phyloP scores from a whole-genome alignment of 2,888 invertebrate species.

The Caenorhabditis sulstoni region DNA sequence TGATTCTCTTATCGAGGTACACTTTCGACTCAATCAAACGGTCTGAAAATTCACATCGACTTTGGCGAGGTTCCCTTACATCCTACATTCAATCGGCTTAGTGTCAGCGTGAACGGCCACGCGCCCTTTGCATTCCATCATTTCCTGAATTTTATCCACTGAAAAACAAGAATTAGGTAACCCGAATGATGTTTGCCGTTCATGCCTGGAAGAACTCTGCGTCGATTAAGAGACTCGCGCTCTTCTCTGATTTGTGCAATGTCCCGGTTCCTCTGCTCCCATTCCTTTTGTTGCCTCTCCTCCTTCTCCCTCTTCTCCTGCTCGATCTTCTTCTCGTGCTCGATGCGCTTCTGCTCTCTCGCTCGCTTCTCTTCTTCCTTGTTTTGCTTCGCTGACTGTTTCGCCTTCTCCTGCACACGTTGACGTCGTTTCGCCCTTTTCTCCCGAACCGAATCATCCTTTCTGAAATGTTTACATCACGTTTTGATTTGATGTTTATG shows the following conservation, averaged over 20 bases:
- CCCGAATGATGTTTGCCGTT: too few species aligned
- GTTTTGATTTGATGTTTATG: too few species aligned
- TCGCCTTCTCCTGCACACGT: constrained; percentile 10
- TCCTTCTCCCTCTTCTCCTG: constrained; percentile 11
- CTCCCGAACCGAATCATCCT: neutral
- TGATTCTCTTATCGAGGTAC: constrained; percentile 8
- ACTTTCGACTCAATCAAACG: neutral
- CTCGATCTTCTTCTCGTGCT: constrained; percentile 7
- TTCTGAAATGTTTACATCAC: neutral
- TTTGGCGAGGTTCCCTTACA: neutral
- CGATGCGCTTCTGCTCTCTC: neutral
- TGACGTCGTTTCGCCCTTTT: constrained; percentile 5
- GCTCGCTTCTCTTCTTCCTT: constrained; percentile 20
- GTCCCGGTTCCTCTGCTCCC: neutral
- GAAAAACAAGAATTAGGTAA: too few species aligned
- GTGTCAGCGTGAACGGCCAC: too few species aligned
- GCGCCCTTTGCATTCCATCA: too few species aligned
- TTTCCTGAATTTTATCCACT: neutral
- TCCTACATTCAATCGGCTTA: neutral
- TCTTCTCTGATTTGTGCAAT: neutral
- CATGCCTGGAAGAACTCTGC: too few species aligned
- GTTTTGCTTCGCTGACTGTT: neutral
- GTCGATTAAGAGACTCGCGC: neutral
- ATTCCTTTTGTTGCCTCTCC: neutral
- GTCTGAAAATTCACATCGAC: constrained; percentile 23